Percentiles rank a stretch among this genome's conserved stretches.
phyloP scores from a whole-genome alignment of 2,797 vertebrate genomes.

The Liasis olivaceus region DNA sequence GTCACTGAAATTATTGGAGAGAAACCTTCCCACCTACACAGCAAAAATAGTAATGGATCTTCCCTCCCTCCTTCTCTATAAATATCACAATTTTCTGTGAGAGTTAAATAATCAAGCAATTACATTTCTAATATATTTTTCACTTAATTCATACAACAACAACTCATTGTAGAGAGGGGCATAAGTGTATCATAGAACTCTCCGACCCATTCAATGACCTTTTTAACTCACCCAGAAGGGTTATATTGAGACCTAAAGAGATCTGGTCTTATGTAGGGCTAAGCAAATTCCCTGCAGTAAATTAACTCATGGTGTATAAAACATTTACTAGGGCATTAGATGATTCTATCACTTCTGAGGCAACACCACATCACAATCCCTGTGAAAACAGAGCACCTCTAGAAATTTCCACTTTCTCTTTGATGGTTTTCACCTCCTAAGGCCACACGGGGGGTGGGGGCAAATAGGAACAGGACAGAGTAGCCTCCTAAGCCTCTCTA shows the following conservation, averaged over 20 bases:
- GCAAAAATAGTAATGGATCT: slow-evolving; percentile 5
- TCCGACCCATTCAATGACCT: background rate
- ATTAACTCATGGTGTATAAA: background rate
- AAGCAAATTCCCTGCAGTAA: background rate
- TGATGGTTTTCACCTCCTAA: background rate
- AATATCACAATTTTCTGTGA: background rate
- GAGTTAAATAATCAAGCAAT: background rate
- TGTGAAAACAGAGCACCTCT: background rate
- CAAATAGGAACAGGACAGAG: background rate
- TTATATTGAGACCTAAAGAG: background rate
- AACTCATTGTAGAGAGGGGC: background rate
- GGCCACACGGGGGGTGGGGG: background rate
- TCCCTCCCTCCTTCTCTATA: background rate
- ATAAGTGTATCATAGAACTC: background rate
- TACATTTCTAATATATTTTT: background rate
- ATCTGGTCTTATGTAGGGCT: background rate
- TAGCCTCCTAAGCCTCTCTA: background rate
- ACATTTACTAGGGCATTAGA: background rate
- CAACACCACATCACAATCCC: background rate
- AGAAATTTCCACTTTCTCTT: background rate
- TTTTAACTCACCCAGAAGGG: background rate
- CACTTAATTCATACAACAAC: background rate
- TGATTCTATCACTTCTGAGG: background rate
- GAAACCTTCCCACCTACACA: background rate
- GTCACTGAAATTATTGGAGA: background rate